Percentiles rank a stretch among this genome's conserved stretches.
Evolutionary conservation across 2,888 invertebrate species (phyloP).

Genomic region (Melanostoma mellinum): DNA sequence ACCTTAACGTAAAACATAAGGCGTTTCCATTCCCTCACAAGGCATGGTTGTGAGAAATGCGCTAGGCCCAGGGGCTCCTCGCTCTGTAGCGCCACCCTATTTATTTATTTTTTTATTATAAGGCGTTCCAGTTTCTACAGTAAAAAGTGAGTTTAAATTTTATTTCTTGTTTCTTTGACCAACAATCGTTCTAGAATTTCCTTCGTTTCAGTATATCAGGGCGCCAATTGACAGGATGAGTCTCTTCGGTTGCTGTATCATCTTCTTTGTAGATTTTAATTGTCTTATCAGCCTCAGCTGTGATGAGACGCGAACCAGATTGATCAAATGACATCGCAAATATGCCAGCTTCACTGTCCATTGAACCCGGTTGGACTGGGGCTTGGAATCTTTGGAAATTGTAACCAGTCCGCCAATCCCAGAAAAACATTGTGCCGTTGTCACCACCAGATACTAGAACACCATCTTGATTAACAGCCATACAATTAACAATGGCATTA

Average conservation of each 20-base stretch:
- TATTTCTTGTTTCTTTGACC: background rate
- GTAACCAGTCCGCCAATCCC: conserved; percentile 99
- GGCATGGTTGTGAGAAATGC: too few species aligned
- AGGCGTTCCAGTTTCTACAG: too few species aligned
- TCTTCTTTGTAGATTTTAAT: conserved; percentile 99
- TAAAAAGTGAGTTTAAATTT: background rate
- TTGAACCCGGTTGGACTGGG: conserved; percentile 98
- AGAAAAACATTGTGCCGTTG: conserved; percentile 97
- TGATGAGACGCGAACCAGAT: conserved; percentile 96
- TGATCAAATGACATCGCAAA: conserved; percentile 97
- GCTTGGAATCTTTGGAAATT: conserved; percentile 97
- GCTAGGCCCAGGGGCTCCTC: too few species aligned
- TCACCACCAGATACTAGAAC: conserved; percentile 99
- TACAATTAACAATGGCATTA: conserved; percentile 97
- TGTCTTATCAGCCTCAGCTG: conserved; percentile 99
- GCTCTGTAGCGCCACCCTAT: too few species aligned
- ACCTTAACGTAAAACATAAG: too few species aligned
- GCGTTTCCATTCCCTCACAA: too few species aligned
- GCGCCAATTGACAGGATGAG: conserved; percentile 98
- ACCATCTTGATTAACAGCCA: conserved; percentile 96
- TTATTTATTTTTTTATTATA: background rate
- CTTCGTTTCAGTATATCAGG: conserved; percentile 97
- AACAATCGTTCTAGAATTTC: conserved; percentile 87
- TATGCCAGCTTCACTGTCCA: conserved; percentile 99
- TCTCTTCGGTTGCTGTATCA: conserved; percentile 96